These are phyloP conservation scores for Melanostoma scalare DNA, from an alignment of 2,888 invertebrate species.

Conservation along the genomic window DNA sequence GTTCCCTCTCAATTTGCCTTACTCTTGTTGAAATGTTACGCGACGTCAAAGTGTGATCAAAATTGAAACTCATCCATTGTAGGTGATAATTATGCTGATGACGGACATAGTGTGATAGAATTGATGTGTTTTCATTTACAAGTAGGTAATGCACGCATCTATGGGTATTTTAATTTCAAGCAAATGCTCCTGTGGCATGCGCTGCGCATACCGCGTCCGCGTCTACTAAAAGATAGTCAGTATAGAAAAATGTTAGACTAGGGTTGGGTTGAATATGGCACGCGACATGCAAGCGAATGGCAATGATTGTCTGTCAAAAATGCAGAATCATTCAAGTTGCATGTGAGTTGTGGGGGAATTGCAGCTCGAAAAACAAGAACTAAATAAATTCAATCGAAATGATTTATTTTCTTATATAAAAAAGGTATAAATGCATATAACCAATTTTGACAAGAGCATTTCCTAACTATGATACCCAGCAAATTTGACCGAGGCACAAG, in stretches of 20 bases:
- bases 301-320: constrained; percentile 31
- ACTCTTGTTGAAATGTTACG: constrained; percentile 24
- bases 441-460: too few species aligned
- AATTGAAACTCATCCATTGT: constrained; percentile 59
- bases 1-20: constrained; percentile 33
- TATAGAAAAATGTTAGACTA: neutral
- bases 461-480: too few species aligned
- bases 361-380: too few species aligned
- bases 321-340: constrained; percentile 38
- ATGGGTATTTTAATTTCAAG: constrained; percentile 28
- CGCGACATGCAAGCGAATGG: constrained; percentile 46
- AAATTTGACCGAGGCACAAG: too few species aligned
- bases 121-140: constrained; percentile 55
- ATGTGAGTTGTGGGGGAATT: neutral
- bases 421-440: too few species aligned
- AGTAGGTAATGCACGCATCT: constrained; percentile 13
- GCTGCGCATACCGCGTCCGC: neutral
- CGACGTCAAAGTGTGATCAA: constrained; percentile 65
- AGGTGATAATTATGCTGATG: constrained; percentile 71
- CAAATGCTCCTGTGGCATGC: constrained; percentile 1
- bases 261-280: constrained; percentile 38
- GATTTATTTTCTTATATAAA: too few species aligned
- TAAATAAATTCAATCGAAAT: too few species aligned
- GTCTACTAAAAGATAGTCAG: neutral
- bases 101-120: constrained; percentile 60